These are phyloP conservation scores for Trachelipus rathkii DNA, from an alignment of 1,140 invertebrate genomes.

Conservation along the genomic window DNA sequence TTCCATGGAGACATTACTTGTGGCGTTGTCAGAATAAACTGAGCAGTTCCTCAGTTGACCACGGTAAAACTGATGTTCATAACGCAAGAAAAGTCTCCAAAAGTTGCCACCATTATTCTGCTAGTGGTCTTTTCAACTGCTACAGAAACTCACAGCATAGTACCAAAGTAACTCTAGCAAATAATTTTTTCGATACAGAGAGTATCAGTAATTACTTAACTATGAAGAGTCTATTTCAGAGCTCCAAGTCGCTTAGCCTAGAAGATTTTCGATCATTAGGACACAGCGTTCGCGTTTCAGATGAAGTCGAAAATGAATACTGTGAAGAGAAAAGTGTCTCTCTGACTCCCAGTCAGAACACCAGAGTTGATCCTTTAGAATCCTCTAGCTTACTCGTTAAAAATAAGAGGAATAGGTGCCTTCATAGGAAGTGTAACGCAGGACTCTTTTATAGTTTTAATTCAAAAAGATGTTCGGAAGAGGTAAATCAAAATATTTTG, in stretches of 20 bases:
- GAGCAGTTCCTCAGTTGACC: neutral
- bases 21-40: conserved; percentile 3
- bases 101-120: neutral
- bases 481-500: neutral
- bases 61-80: neutral
- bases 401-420: neutral
- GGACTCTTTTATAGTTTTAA: neutral
- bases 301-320: conserved; percentile 1
- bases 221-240: neutral
- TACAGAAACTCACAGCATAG: neutral
- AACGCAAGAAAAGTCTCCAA: neutral
- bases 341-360: neutral
- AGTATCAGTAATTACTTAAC: neutral
- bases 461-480: neutral
- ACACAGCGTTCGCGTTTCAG: neutral
- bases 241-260: neutral
- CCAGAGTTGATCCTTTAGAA: neutral
- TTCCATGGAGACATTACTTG: neutral
- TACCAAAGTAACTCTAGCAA: neutral
- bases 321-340: neutral
- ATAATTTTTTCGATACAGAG: neutral
- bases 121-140: neutral
- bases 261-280: conserved; percentile 4
- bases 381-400: neutral
- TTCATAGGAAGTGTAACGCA: neutral